Base-by-base conservation (phyloP, 2,888 invertebrate genomes). In the Keiferia lycopersicella region DNA sequence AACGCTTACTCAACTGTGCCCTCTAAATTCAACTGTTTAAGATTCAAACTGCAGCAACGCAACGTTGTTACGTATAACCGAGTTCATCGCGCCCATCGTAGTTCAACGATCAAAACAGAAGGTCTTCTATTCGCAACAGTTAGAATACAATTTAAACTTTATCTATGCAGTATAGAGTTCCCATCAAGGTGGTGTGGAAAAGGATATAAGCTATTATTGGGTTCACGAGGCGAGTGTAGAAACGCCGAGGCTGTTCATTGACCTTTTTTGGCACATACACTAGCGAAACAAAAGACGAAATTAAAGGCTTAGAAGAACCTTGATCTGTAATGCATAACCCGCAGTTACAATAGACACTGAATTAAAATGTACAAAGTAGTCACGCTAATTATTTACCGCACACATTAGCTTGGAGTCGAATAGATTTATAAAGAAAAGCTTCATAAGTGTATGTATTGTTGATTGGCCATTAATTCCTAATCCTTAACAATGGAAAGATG, bases 211-310 rank as follows among this genome's bases (percentile, higher is more conserved):
- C 75, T 74, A 75, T 82, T 84, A 73, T 77, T 71, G 75, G 79
- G 72, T 80, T 71, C 69, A 69, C 73, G 73, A 71, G 72, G 73
- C 69, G 76, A 75, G 81, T 83, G 84, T 87, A 87, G 88, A 91
- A 91, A 89, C 89, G 86, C 83, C 91, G 90, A 91, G 89, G 91
- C 88, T 90, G 91, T 90, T 90, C 91, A 86, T 90, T 91, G 91
- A 91, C 91, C 91, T 91, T 91, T 90, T 88, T 88, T 84, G 86
- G 84, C 84, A 86, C 88, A 87, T 87, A 88, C 85, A 82, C 85
- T 80, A 85, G 82, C 81, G 86, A 89, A 89, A 90, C 88, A 90
- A 90, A 88, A 89, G 88, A 84, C 81, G 83, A 83, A 83, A 83
- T 85, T 81, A 84, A 79, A 86, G 82, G 83, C 79, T 80, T 81